These are phyloP conservation scores for Protonibea diacanthus DNA, from an alignment of 2,797 vertebrate species.

Conservation along the genomic window DNA sequence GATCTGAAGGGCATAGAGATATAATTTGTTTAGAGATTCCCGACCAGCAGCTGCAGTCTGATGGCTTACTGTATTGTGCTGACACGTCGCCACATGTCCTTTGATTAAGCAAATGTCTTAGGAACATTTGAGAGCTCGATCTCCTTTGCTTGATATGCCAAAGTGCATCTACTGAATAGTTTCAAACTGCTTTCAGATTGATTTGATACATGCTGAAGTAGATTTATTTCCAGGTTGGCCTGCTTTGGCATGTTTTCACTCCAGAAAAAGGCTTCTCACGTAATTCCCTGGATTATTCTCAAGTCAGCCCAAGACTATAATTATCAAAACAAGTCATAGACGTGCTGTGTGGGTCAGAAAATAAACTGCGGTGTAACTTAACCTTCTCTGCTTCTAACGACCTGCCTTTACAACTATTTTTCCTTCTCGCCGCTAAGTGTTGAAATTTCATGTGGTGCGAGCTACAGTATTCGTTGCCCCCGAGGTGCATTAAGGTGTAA, in stretches of 20 bases:
- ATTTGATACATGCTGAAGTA: slow-evolving; percentile 43
- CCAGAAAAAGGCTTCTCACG: slow-evolving; percentile 29
- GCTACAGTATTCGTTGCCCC: slow-evolving; percentile 42
- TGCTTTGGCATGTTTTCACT: slow-evolving; percentile 34
- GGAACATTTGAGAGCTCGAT: slow-evolving; percentile 45
- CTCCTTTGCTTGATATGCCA: slow-evolving; percentile 46
- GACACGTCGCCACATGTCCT: slow-evolving; percentile 42
- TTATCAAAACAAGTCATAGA: slow-evolving; percentile 50
- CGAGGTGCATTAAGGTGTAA: slow-evolving; percentile 56
- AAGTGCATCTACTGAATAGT: slow-evolving; percentile 44
- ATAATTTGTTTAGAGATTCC: slow-evolving; percentile 58
- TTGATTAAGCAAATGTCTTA: slow-evolving; percentile 51
- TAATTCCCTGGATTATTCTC: slow-evolving; percentile 43
- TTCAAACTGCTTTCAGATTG: slow-evolving; percentile 49
- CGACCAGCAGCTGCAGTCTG: slow-evolving; percentile 10
- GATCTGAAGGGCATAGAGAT: slow-evolving; percentile 56
- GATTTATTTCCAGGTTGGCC: slow-evolving; percentile 40
- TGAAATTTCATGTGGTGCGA: slow-evolving; percentile 48
- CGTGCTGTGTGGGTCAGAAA: slow-evolving; percentile 33
- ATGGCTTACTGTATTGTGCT: slow-evolving; percentile 29
- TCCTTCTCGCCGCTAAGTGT: slow-evolving; percentile 30
- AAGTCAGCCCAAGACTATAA: slow-evolving; percentile 46
- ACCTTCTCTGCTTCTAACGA: slow-evolving; percentile 3
- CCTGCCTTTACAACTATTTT: slow-evolving; percentile 36
- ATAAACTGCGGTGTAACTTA: slow-evolving; percentile 45